Percentiles rank a stretch among this genome's conserved stretches.
Conservation (phyloP, 92 coral and sea anemone species). For the Muricea muricata region DNA sequence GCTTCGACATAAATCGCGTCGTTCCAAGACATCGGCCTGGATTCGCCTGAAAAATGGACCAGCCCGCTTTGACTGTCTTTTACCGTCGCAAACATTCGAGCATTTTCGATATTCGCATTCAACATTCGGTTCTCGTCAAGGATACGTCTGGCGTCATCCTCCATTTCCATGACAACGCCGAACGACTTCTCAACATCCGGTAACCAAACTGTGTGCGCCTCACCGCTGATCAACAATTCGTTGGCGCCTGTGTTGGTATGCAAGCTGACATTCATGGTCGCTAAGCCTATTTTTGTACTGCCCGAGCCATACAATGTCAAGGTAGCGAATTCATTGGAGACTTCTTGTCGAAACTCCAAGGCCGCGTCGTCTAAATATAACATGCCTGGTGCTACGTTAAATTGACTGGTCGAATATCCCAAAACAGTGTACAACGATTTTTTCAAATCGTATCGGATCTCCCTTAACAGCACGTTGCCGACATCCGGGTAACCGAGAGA, state of each 20-base stretch:
- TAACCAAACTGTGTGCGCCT: constrained; percentile 61
- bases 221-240: constrained; percentile 74
- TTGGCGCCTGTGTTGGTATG: constrained; percentile 75
- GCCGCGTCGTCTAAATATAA: constrained; percentile 70
- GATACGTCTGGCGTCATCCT: constrained; percentile 13
- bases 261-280: constrained; percentile 68
- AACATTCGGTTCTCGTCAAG: constrained; percentile 35
- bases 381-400: constrained; percentile 78
- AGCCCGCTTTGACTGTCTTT: not conserved
- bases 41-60: constrained; percentile 8
- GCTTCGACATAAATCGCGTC: constrained; percentile 91
- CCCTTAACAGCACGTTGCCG: constrained; percentile 69
- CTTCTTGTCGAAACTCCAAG: constrained; percentile 80
- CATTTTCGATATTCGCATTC: constrained; percentile 30
- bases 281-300: constrained; percentile 73
- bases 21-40: constrained; percentile 43
- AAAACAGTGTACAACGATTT: constrained; percentile 81
- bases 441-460: constrained; percentile 81
- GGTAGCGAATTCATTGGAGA: constrained; percentile 87
- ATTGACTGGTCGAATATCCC: constrained; percentile 69
- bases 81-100: constrained; percentile 20
- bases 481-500: constrained; percentile 84
- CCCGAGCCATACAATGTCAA: constrained; percentile 84
- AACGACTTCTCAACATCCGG: constrained; percentile 14
- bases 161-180: constrained; percentile 24